Evolutionary conservation across 1,140 invertebrate species (phyloP), one percentile per base, ranked within the genome.

Genomic region (Lordiphosa collinella): DNA sequence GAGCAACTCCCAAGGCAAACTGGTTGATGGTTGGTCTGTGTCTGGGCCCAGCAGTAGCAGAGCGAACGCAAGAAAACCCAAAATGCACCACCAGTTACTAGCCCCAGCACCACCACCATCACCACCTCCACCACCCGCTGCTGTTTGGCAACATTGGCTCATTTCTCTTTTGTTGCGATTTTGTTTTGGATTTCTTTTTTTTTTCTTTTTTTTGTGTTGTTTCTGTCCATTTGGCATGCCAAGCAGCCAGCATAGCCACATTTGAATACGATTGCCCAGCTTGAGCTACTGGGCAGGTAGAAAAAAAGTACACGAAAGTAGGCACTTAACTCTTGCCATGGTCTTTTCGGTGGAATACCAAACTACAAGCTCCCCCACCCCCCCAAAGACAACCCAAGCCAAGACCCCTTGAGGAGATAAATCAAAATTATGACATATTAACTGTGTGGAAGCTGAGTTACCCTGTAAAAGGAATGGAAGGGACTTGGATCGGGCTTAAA

Each of bases 1-100:
- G 73, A 71, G 57, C 72, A 76, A 78, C 64, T 58, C 57, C 76
- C 76, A 80, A 80, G 76, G 76, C 76, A 80, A 80, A 80, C 76
- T 71, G 66, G 76, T n/a, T n/a, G n/a, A n/a, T n/a, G n/a, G n/a
- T 46, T 31, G 37, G 22, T 36, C 48, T 51, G 25, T 29, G 25
- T 29, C 25, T 29, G 25, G 25, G 25, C 25, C 25, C 25, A 29
- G 14, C 50, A 8, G 18, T 49, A 46, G 14, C 50, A n/a, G n/a
- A 8, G 18, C 16, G 48, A 53, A 47, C 34, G 34, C 14, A 34
- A 35, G 46, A 52, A 60, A 37, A 13, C 53, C 54, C 47, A n/a
- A 52, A 60, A 56, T 56, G 43, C 56, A 43, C 44, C 49, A 59
- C 34, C 36, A n/a, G n/a, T n/a, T n/a, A 22, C 18, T 5, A 22